Evolutionary conservation across 2,797 vertebrate species (phyloP).

Genomic region (Menidia menidia): DNA sequence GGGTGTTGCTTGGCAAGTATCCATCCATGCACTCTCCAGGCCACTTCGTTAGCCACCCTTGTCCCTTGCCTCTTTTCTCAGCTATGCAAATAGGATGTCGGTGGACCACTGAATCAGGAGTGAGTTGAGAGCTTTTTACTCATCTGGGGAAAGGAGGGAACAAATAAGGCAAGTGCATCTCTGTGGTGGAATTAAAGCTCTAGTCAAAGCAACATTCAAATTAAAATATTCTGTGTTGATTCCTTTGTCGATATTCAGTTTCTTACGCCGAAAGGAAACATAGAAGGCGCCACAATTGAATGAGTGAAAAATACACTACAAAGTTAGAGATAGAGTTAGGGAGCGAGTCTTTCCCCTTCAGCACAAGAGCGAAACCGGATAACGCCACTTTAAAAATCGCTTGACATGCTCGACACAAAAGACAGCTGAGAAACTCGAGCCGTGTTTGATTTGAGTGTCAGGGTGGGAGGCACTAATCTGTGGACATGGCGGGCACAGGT

Average conservation of each 20-base stretch:
- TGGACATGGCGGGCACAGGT: conserved; percentile 79
- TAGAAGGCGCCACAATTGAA: fast-evolving
- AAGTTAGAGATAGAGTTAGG: conserved; percentile 47
- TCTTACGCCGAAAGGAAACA: conserved; percentile 4
- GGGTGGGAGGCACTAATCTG: conserved; percentile 80
- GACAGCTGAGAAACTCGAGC: conserved; percentile 80
- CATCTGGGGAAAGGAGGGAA: conserved; percentile 38
- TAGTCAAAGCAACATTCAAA: conserved; percentile 16
- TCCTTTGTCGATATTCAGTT: not conserved
- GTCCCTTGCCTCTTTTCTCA: conserved; percentile 39
- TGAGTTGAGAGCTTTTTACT: conserved; percentile 70
- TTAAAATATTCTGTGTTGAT: not conserved
- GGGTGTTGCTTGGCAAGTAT: conserved; percentile 76
- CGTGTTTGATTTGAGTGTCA: conserved; percentile 78
- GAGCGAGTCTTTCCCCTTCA: conserved; percentile 50
- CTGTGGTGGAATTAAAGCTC: conserved; percentile 7
- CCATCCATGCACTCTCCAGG: conserved; percentile 80
- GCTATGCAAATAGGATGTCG: conserved; percentile 76
- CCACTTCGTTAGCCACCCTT: conserved; percentile 71
- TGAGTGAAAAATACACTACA: not conserved
- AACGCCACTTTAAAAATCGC: conserved; percentile 81
- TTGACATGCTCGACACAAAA: conserved; percentile 81
- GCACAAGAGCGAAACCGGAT: conserved; percentile 73
- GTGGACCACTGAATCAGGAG: conserved; percentile 68
- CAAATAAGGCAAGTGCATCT: not conserved